A percentile compares a stretch with the other conserved stretches of the same genome.
Conservation (phyloP, 1,140 invertebrate species). For the Fopius arisanus region DNA sequence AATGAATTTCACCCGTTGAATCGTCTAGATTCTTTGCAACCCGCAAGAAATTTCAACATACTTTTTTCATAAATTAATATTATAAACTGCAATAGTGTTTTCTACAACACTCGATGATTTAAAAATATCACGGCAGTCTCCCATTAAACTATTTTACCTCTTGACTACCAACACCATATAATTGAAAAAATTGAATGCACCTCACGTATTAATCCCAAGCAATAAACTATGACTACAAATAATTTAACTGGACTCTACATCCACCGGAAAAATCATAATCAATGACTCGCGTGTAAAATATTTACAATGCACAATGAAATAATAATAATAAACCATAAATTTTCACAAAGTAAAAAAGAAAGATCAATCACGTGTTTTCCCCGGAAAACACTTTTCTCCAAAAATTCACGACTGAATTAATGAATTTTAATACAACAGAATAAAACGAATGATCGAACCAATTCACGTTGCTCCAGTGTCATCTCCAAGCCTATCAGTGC, state of each 20-base stretch:
- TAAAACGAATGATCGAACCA: not conserved
- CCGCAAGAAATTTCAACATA: too few species aligned
- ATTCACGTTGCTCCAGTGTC: slow-evolving; percentile 10
- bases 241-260: slow-evolving; percentile 23
- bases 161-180: too few species aligned
- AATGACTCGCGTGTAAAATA: slow-evolving; percentile 33
- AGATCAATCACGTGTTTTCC: not conserved
- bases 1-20: too few species aligned
- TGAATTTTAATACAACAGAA: not conserved
- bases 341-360: slow-evolving; percentile 18
- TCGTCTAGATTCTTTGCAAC: too few species aligned
- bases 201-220: too few species aligned
- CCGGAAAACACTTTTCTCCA: too few species aligned
- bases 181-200: too few species aligned
- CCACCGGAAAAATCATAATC: not conserved
- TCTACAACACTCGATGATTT: too few species aligned
- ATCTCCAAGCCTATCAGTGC: slow-evolving; percentile 33
- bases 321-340: not conserved
- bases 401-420: not conserved
- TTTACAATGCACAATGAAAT: slow-evolving; percentile 14
- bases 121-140: too few species aligned
- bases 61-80: too few species aligned
- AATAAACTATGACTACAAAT: slow-evolving; percentile 28
- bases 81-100: too few species aligned
- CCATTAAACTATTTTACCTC: too few species aligned